A percentile compares a stretch with the other conserved stretches of the same genome.
phyloP scores from a whole-genome alignment of 2,888 invertebrate genomes.

The Lobophora halterata region DNA sequence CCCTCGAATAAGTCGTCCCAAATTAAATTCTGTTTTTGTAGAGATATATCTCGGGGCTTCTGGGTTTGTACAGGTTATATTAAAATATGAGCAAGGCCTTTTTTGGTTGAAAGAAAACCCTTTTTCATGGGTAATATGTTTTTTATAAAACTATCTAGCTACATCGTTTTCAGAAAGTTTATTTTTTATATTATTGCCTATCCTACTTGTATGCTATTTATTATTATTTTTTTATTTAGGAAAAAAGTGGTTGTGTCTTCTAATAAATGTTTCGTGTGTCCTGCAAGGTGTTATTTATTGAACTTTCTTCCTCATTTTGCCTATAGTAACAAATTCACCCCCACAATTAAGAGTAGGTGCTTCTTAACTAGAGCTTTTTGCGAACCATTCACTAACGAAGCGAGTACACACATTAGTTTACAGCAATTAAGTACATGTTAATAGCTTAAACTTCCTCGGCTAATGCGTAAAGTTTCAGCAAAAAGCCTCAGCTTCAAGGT shows the following conservation, averaged over 20 bases:
- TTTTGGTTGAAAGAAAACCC: background rate
- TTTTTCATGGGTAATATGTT: background rate
- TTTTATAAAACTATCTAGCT: no score
- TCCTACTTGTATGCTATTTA: no score
- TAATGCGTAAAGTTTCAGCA: constrained; percentile 33
- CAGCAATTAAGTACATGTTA: constrained; percentile 34
- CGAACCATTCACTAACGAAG: constrained; percentile 15
- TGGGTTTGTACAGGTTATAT: constrained; percentile 13
- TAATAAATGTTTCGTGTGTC: no score
- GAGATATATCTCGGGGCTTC: constrained; percentile 15
- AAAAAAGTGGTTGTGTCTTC: no score
- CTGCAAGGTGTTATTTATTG: no score
- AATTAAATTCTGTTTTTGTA: constrained; percentile 25
- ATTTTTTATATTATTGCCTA: no score
- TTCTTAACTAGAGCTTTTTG: constrained; percentile 20
- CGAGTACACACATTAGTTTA: constrained; percentile 31
- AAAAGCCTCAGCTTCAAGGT: constrained; percentile 27
- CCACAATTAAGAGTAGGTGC: constrained; percentile 17
- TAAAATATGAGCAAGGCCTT: constrained; percentile 10
- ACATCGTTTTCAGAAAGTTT: no score
- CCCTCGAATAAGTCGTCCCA: constrained; percentile 25
- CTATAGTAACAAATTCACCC: constrained; percentile 11
- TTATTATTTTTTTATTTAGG: no score
- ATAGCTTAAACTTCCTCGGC: constrained; percentile 31
- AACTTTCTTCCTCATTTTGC: constrained; percentile 2